Percentiles rank a stretch among this genome's conserved stretches.
Conservation (phyloP, 2,888 invertebrate genomes). For the Apantesis nais region DNA sequence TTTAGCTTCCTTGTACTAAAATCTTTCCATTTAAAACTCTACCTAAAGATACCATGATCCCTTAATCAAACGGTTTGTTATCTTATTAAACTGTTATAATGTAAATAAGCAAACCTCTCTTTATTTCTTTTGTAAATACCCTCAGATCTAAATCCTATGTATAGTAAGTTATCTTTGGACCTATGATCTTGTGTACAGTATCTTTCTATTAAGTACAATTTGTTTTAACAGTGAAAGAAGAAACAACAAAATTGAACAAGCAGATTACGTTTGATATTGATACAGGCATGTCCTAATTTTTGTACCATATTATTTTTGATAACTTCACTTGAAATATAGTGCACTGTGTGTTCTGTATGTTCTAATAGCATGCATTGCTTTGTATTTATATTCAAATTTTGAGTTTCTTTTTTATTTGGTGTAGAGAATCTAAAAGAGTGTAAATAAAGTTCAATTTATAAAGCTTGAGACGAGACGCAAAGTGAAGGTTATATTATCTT, state of each 20-base stretch:
- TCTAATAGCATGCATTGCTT: conserved; percentile 17
- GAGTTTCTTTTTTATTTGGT: background rate
- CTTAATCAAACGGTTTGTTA: background rate
- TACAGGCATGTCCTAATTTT: conserved; percentile 67
- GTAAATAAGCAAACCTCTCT: background rate
- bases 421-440: background rate
- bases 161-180: background rate
- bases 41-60: background rate
- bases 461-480: background rate
- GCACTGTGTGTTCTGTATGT: too few species aligned
- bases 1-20: background rate
- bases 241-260: conserved; percentile 56
- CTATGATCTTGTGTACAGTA: background rate
- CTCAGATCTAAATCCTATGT: background rate
- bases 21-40: background rate
- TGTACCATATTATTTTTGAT: conserved; percentile 38
- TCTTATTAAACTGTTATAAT: background rate
- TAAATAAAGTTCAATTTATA: background rate
- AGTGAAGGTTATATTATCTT: background rate
- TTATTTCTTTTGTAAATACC: background rate
- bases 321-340: conserved; percentile 36
- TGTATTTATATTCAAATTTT: background rate
- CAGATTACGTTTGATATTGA: conserved; percentile 48
- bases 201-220: conserved; percentile 13
- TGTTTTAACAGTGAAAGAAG: conserved; percentile 66